Conservation (phyloP, 2,888 invertebrate genomes). For the Dromius quadrimaculatus region DNA sequence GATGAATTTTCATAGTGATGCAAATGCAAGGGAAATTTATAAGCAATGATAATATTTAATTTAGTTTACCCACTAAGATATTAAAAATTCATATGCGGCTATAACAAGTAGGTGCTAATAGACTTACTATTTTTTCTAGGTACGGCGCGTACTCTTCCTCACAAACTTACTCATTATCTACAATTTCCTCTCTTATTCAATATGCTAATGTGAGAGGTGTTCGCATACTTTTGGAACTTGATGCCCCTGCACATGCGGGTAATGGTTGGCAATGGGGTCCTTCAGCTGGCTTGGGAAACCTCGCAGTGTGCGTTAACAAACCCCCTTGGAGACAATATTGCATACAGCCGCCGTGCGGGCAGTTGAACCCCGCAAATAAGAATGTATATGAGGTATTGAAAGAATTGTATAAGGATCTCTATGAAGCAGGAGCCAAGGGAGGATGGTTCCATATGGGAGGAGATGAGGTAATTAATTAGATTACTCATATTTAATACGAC, state of each 20-base stretch:
- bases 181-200: conserved; percentile 76
- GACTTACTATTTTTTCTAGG: conserved; percentile 62
- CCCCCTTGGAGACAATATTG: conserved; percentile 80
- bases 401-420: conserved; percentile 78
- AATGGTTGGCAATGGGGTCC: conserved; percentile 89
- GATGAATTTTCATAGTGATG: too few species aligned
- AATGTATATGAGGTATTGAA: conserved; percentile 76
- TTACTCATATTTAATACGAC: too few species aligned
- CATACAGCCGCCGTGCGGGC: conserved; percentile 88
- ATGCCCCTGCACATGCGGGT: conserved; percentile 88
- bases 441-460: conserved; percentile 85
- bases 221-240: conserved; percentile 88
- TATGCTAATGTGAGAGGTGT: conserved; percentile 87
- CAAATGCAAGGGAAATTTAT: too few species aligned
- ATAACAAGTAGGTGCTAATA: neutral
- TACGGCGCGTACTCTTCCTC: conserved; percentile 80
- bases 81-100: neutral
- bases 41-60: too few species aligned
- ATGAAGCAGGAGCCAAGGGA: conserved; percentile 71
- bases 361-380: conserved; percentile 83
- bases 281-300: conserved; percentile 71
- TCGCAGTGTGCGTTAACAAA: conserved; percentile 76
- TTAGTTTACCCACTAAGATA: too few species aligned
- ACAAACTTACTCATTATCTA: conserved; percentile 76
- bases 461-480: conserved; percentile 82